Conservation (phyloP, 2,888 invertebrate species). For the Metellina segmentata region DNA sequence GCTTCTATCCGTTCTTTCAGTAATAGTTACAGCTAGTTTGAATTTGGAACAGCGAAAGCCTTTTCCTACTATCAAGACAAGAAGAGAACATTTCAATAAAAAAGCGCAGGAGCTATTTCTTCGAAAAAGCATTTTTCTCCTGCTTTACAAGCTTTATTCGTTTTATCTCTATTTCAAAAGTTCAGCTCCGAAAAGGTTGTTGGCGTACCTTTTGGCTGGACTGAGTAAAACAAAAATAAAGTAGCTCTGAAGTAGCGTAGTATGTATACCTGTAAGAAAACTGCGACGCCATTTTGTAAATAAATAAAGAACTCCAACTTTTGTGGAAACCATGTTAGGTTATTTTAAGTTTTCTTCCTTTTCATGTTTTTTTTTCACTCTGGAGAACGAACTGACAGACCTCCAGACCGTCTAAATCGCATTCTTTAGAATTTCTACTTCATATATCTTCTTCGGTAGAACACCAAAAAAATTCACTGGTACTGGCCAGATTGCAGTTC, state of each 20-base stretch:
- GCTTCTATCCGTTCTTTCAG: neutral
- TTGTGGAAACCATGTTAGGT: neutral
- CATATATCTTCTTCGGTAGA: neutral
- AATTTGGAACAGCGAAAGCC: neutral
- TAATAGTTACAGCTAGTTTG: neutral
- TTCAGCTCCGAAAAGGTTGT: neutral
- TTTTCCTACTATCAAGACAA: neutral
- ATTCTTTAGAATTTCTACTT: neutral
- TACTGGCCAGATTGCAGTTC: neutral
- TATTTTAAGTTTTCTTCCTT: neutral
- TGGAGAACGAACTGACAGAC: neutral
- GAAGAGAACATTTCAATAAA: neutral
- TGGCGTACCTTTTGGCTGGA: neutral
- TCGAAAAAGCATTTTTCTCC: neutral
- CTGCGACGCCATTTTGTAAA: conserved; percentile 21
- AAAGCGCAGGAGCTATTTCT: neutral
- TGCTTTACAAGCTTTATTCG: neutral
- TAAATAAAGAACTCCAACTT: conserved; percentile 10
- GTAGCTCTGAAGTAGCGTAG: conserved; percentile 2
- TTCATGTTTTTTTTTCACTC: neutral
- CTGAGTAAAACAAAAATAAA: neutral
- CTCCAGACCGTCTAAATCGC: neutral
- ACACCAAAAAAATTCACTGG: neutral
- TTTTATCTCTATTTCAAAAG: conserved; percentile 13
- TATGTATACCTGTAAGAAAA: neutral